Base-by-base conservation (phyloP, 2,797 vertebrate species). In the Aphelocoma californica region DNA sequence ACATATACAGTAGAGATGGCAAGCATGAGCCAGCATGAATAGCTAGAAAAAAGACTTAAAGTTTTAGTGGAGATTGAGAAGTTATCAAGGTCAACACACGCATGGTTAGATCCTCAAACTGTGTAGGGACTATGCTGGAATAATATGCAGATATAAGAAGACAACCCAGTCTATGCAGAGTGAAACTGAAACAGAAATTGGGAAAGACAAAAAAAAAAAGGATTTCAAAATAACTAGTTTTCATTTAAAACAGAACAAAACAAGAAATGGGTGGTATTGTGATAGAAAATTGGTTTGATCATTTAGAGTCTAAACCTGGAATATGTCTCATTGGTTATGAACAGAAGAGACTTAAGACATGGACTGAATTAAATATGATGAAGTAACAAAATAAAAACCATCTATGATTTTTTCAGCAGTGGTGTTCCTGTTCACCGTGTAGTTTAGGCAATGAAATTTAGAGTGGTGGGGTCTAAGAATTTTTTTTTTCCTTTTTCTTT, bases 381-480 rank as follows among this genome's bases (percentile, higher is more conserved):
- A 57, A 50, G 9, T 32, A 79, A 29, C 20, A 54, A 53, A 60
- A 40, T 7, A 42, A 26, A 60, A 94, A 21, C 4, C 4, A 28
- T 36, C 23, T 17, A 42, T 12, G 1, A 12, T 20, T 53, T 69
- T 70, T 79, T 57, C 66, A 69, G 13, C 7, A 3, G 4, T 12
- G 3, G 3, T 65, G 5, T 28, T 83, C 28, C n/a, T 38, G 25
- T 51, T 89, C 25, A 48, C 26, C 16, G 9, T 21, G 5, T 60
- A 40, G 44, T 53, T 67, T 61, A 50, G 45, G 14, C 19, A 64
- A 14, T 25, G 36, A 57, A 21, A n/a, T 54, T 87, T 67, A 60
- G 14, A 70, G 21, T 16, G 31, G 2, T 18, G 2, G 1, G 23
- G 1, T 78, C 19, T 48, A 36, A 58, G 32, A 23, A 2, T 1